Percentiles rank a stretch among this genome's conserved stretches.
Conservation (phyloP, 2,888 invertebrate species). For the Caenorhabditis sp. region DNA sequence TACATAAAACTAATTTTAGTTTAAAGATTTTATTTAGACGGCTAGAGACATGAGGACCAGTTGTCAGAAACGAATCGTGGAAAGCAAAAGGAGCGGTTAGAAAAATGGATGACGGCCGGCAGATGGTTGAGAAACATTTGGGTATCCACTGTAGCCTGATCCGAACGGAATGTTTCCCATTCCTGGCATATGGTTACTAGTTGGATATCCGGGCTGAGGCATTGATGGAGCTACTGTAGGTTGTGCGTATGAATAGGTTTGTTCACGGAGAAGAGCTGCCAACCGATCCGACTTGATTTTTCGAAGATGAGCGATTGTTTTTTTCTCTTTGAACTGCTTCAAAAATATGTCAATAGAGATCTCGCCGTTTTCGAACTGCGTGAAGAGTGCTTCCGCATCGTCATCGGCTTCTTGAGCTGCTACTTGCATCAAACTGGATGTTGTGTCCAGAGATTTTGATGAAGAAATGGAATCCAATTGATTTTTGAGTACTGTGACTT, state of each 20-base stretch:
- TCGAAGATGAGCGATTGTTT: constrained; percentile 89
- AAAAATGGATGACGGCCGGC: constrained; percentile 62
- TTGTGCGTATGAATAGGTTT: constrained; percentile 62
- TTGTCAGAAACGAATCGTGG: constrained; percentile 27
- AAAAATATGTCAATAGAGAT: constrained; percentile 90
- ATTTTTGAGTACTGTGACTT: constrained; percentile 89
- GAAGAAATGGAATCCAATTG: constrained; percentile 87
- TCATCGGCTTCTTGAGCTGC: constrained; percentile 95
- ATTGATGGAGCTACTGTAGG: constrained; percentile 20
- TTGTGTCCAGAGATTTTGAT: constrained; percentile 90
- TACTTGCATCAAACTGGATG: constrained; percentile 92
- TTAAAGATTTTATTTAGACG: not conserved
- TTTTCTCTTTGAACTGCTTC: constrained; percentile 89
- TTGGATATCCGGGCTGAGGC: constrained; percentile 50
- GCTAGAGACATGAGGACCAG: constrained; percentile 30
- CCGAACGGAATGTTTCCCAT: constrained; percentile 51
- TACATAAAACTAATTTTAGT: too few species aligned
- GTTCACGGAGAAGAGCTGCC: constrained; percentile 85
- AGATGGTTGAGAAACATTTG: constrained; percentile 44
- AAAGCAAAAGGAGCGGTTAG: constrained; percentile 21
- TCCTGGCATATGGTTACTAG: constrained; percentile 46
- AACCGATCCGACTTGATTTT: constrained; percentile 96
- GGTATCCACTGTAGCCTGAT: constrained; percentile 57
- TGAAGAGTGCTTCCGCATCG: constrained; percentile 88
- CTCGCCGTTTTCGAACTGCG: constrained; percentile 81